Evolutionary conservation across 2,113 vertebrate genomes (phyloP), one percentile per base, ranked within the genome.

Genomic region (Malurus alboscapulatus): DNA sequence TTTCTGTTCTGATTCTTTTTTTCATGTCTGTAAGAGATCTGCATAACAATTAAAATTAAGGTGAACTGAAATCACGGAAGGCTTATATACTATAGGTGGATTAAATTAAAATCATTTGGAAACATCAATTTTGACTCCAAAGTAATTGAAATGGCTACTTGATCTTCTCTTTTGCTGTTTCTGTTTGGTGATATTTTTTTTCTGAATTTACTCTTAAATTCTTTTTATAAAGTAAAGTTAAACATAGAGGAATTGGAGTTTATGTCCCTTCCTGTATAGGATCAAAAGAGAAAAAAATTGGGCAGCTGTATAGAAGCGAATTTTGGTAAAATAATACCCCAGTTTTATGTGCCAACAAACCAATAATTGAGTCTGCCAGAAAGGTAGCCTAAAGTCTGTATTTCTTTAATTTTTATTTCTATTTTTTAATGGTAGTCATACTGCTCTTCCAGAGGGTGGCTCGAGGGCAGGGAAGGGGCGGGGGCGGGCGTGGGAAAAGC

Each of bases 401-500:
- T 83, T n/a, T 66, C 45, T 68, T 47, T 47, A 27, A 12, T 65
- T 85, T 27, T 78, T 38, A 5, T 34, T 25, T 14, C 8, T 48
- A 7, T 5, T 66, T 81, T 18, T 24, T 45, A 29, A 9, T 2
- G 3, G 17, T 29, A 38, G 11, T 34, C 10, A 21, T 30, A 10
- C 20, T 53, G 4, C 11, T 78, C 14, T 65, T 53, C 21, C 44
- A n/a, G 9, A 4, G 7, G 72, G 2, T 0, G 34, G 44, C 2
- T 1, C 6, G 13, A n/a, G 25, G 26, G 6, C 36, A 14, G 54
- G 32, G 38, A 1, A 14, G 7, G 12, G 44, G 44, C 21, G 20
- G 30, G 5, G 40, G 14, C 17, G 20, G 10, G 8, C 6, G 8
- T 3, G 32, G 18, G 54, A 2, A 2, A 0, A 12, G 40, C 0